Conservation (phyloP, 2,888 invertebrate species). For the Cephonodes hylas region DNA sequence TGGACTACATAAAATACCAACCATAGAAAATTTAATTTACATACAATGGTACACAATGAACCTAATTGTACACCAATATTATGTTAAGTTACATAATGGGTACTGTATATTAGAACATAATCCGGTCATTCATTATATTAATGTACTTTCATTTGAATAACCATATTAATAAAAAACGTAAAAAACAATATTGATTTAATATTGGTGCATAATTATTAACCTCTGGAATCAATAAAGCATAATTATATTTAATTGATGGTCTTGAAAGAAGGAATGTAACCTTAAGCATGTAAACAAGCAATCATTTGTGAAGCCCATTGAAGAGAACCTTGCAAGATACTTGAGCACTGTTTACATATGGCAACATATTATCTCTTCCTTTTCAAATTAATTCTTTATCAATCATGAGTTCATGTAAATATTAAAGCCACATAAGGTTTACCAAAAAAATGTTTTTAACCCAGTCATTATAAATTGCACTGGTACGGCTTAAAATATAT, state of each 20-base stretch:
- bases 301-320: neutral
- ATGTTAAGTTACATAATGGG: neutral
- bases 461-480: too few relatives aligned
- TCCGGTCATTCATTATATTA: neutral
- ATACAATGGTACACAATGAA: neutral
- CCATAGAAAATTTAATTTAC: neutral
- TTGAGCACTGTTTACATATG: neutral
- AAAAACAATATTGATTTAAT: neutral
- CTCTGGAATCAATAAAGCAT: neutral
- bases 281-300: neutral
- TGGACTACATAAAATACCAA: conserved; percentile 4
- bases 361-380: neutral
- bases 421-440: too few relatives aligned
- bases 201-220: neutral
- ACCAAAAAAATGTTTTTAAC: too few relatives aligned
- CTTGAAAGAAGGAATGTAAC: neutral
- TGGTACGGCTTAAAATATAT: too few relatives aligned
- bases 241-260: neutral
- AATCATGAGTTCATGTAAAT: neutral
- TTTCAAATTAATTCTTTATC: too few relatives aligned
- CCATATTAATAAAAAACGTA: neutral
- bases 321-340: neutral
- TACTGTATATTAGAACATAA: neutral
- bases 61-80: neutral
- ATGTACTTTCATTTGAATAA: neutral